phyloP scores from a whole-genome alignment of 2,113 vertebrate species.

The Cinclus cinclus region DNA sequence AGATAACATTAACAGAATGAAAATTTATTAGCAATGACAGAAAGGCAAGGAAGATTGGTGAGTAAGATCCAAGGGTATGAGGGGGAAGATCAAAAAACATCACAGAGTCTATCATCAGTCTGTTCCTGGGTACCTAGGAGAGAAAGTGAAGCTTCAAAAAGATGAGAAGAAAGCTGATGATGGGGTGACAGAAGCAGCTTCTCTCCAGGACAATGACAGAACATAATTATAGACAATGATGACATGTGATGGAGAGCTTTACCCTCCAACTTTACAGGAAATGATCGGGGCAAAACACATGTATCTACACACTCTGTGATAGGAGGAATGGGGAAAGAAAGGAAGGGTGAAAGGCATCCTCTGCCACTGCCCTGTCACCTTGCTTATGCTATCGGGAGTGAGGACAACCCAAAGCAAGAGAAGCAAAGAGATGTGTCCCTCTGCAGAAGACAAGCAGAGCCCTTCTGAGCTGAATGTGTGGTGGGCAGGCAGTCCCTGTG shows the following conservation, averaged over 20 bases:
- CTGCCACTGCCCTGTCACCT: background rate
- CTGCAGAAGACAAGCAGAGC: background rate
- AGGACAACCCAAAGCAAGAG: background rate
- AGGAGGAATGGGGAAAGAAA: background rate
- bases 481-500: background rate
- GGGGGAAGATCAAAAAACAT: constrained; percentile 32
- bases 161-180: constrained; percentile 24
- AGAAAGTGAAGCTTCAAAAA: constrained; percentile 47
- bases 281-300: background rate
- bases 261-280: background rate
- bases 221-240: constrained; percentile 40
- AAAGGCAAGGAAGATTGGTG: background rate
- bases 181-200: background rate
- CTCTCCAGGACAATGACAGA: constrained; percentile 39
- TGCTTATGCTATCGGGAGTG: rapidly evolving
- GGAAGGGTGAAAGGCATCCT: background rate
- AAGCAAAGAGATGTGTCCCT: background rate
- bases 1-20: constrained; percentile 9
- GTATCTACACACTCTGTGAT: background rate
- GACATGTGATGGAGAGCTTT: constrained; percentile 39
- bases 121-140: background rate
- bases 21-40: constrained; percentile 16
- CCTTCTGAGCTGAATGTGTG: background rate
- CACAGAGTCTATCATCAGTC: constrained; percentile 11
- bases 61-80: constrained; percentile 21